Evolutionary conservation across 1,140 invertebrate genomes (phyloP), one percentile per base, ranked within the genome.

Genomic region (Neoseiulus cucumeris): DNA sequence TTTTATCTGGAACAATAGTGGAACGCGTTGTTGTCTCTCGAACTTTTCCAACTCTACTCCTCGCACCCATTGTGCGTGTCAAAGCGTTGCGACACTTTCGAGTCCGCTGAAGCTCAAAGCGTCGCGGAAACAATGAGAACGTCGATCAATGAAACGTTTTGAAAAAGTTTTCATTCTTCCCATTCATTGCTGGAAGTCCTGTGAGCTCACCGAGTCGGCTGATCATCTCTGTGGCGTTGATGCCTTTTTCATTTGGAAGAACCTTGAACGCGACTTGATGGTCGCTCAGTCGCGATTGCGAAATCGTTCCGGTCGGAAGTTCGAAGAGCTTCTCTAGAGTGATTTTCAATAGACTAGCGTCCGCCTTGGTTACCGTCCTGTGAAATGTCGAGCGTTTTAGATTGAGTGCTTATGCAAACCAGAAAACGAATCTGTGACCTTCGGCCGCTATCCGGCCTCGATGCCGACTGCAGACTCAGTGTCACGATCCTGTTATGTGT

Each of bases 201-300:
- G 5, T 18, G 39, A 64, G 74, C 73, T 79, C 78, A 86, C 87
- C 83, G 67, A 90, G 84, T 71, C 76, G 79, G 45, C 76, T 78
- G 2, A 83, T 85, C 7, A 91, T 82, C 70, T 84, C 81, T n/a
- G 79, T 80, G 17, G 87, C 83, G 71, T 85, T 84, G 51, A 83
- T 79, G 18, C 80, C 81, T 72, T 81, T 82, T 65, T 73, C 78
- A 75, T 87, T 88, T 66, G 80, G 80, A 66, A 81, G 79, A 12
- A 91, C 87, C 80, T 84, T 86, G 74, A 92, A 92, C 5, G 84
- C 85, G 2, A 92, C 84, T 77, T 88, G 84, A 65, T 84, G 39
- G 12, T 30, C 39, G 67, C 33, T 28, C 9, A 55, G 80, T 79
- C 74, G 73, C 64, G 78, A 72, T 67, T 82, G 75, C 41, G 70